Evolutionary conservation across 2,113 vertebrate genomes (phyloP), one percentile per base, ranked within the genome.

Genomic region (Mesoclemmys tuberculata): DNA sequence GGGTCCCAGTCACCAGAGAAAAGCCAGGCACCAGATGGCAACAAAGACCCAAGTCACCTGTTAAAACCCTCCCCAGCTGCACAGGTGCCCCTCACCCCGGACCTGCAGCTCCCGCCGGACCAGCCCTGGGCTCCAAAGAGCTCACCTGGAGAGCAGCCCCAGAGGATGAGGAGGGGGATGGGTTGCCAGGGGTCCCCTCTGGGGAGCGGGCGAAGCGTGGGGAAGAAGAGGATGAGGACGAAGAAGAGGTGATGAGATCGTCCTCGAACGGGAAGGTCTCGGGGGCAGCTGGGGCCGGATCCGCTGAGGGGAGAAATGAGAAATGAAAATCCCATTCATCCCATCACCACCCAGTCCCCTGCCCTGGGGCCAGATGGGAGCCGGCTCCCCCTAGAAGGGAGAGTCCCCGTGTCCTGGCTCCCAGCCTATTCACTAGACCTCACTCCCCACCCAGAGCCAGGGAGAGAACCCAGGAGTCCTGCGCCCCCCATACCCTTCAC

Each of bases 221-320:
- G 88, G 98, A 98, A 92, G 98, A 98, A 4, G 95, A 96, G 88
- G 97, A 97, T 22, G 98, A 97, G 90, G 98, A 97, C 35, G 96
- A 97, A 74, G 98, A 97, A 74, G 97, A 98, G 87, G 97, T 97
- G 56, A 97, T 98, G 97, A 98, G 97, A 96, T 99, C 98, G 91
- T 98, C 98, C 98, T 99, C 98, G 95, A 99, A 98, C 24, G 56
- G 89, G 71, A 93, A 95, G 97, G 98, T 97, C 96, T 98, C 98
- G 82, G 98, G 89, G 14, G 98, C 94, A 95, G 95, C 97, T 51
- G 97, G 95, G 86, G 93, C 86, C 68, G 97, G 80, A 92, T 97
- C 98, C 89, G 95, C 27, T 77, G 22, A 46, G 27, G 51, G 64
- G 14, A 18, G 46, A 8, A 41, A 49, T 48, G 6, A 80, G 71